Base-by-base conservation (phyloP, 2,113 vertebrate species). In the Abramis brama region DNA sequence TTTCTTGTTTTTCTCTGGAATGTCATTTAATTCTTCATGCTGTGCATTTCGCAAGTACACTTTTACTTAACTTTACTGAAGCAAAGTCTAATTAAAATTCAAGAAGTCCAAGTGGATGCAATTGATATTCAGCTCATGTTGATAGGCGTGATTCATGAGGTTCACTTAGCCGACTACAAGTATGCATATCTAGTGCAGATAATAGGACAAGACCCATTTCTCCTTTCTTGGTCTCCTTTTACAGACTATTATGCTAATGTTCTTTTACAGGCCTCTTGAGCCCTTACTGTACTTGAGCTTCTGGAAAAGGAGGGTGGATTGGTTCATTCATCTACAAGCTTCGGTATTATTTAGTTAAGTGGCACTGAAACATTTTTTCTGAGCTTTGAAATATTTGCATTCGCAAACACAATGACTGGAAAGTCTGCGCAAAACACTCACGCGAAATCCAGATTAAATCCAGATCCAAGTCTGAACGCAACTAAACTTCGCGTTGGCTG, bases 101-200 rank as follows among this genome's bases (percentile, higher is more conserved):
- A 82, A 23, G 17, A 3, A 33, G 62, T 70, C 45, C 0, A 33
- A 33, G 17, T 68, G 8, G n/a, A 19, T 27, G 79, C 25, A 30
- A 82, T 68, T 82, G 62, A 68, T 82, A 68, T 82, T 82, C 79
- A 82, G 45, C 43, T 82, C 45, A 50, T 52, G 62, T 82, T 68
- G 10, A 25, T n/a, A 36, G 74, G 52, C 8, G 47, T 52, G 43
- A 25, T 47, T 62, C 55, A 10, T 17, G 19, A 76, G 52, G 74
- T 76, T 76, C 13, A 30, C 47, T 52, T 76, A 55, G 47, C 23
- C n/a, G 13, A 2, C 74, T 52, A 17, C 75, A 77, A 77, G 27
- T 77, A 55, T 30, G 74, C 74, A 39, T 43, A 77, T 55, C 47
- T 55, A 55, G 25, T 21, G 1, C 1, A 55, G n/a, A 50, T 50